Base-by-base conservation (phyloP, 2,797 vertebrate genomes). In the Miichthys miiuy region DNA sequence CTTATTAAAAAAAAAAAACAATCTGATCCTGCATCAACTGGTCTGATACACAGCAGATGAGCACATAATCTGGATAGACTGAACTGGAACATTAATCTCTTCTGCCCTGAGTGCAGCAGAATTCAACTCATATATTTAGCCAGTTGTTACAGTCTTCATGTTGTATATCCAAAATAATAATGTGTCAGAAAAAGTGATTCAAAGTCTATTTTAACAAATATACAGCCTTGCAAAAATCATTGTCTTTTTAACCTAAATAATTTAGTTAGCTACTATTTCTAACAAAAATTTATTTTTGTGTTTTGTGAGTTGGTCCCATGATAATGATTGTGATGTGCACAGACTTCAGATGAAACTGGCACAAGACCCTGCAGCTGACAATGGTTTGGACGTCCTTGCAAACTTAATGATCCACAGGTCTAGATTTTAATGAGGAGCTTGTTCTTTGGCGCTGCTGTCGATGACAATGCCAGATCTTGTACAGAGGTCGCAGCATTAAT, bases 381-480 rank as follows among this genome's bases (percentile, higher is more conserved):
- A 78, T 20, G 72, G 72, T 65, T 83, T 76, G 83, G 80, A 75
- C 6, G 87, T 86, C 92, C 91, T 93, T 90, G 88, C 75, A 74
- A 83, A 88, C 81, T 79, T 90, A 93, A 92, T 90, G 90, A 93
- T 90, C 88, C 86, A 83, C 86, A 82, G 79, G 81, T 91, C 67
- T 68, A 23, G 83, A 63, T 91, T 92, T 90, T 93, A 93, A 93
- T 93, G 92, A 93, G 90, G 69, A 89, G 81, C 81, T 86, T 84
- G 81, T 91, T 88, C 85, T 85, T 81, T 85, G 88, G 91, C 82
- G 58, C 78, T 27, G 70, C 74, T 69, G 84, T 72, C 48, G 23
- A 80, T 67, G 84, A 82, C 84, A 65, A 77, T 47, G 81, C 77
- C 87, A 75, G 82, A 83, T 84, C 68, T 89, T 41, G n/a, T 25